These are phyloP conservation scores for Tragelaphus buxtoni DNA, from an alignment of 2,113 vertebrate genomes.

Conservation along the genomic window DNA sequence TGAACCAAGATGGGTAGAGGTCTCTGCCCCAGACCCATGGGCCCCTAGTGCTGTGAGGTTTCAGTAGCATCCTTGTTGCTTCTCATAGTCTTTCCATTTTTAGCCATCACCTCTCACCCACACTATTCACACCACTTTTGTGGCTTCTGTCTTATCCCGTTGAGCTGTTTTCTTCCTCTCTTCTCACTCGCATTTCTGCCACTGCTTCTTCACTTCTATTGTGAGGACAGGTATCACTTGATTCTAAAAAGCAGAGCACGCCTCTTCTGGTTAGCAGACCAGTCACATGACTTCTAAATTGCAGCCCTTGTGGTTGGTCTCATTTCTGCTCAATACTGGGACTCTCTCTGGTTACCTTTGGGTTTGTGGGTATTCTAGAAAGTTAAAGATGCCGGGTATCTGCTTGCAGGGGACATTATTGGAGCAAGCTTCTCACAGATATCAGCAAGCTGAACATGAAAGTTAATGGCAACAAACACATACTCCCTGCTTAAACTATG, in stretches of 20 bases:
- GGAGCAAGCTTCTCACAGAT: background rate
- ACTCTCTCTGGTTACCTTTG: background rate
- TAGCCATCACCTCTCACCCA: background rate
- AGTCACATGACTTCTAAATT: background rate
- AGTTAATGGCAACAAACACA: background rate
- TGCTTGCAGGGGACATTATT: background rate
- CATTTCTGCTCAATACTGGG: background rate
- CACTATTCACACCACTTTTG: background rate
- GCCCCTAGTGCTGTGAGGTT: no score
- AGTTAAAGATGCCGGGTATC: background rate
- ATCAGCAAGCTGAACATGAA: background rate
- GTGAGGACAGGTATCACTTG: background rate
- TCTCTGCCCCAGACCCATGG: background rate
- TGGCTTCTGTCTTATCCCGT: background rate
- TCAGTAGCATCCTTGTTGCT: background rate
- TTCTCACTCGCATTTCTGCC: background rate
- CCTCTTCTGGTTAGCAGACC: background rate
- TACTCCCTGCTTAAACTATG: rapidly evolving
- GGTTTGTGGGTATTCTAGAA: background rate
- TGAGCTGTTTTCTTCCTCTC: background rate
- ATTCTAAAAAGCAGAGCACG: background rate
- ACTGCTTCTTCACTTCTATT: background rate
- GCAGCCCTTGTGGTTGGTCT: background rate
- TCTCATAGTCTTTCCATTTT: background rate
- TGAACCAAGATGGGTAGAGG: background rate